Evolutionary conservation across 2,797 vertebrate genomes (phyloP).

Genomic region (Sarcophilus harrisii): DNA sequence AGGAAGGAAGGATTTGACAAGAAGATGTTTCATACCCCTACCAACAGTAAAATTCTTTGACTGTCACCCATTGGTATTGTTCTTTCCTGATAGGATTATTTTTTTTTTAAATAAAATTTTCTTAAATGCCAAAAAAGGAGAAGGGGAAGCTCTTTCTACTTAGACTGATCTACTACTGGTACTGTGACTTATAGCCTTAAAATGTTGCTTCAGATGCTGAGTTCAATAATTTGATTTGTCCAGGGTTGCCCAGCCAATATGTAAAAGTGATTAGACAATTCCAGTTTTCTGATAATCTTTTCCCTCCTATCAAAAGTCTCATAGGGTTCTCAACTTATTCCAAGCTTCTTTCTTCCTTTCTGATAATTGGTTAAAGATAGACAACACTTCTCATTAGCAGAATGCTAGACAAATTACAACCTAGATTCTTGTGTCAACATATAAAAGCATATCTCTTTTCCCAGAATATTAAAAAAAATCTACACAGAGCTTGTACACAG

Average conservation of each 20-base stretch:
- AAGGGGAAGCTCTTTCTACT: neutral
- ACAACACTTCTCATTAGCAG: neutral
- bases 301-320: neutral
- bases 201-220: neutral
- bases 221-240: neutral
- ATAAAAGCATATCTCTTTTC: conserved; percentile 18
- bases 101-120: conserved; percentile 5
- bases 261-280: neutral
- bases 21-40: neutral
- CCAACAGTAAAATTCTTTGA: neutral
- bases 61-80: neutral
- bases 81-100: conserved; percentile 6
- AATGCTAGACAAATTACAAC: neutral
- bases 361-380: neutral
- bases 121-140: neutral
- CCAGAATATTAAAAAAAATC: conserved; percentile 4
- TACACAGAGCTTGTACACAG: conserved; percentile 22
- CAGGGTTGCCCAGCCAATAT: neutral
- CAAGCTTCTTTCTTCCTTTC: neutral
- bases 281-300: neutral
- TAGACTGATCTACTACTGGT: neutral
- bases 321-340: neutral
- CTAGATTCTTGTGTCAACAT: neutral
- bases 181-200: neutral
- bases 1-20: neutral